phyloP scores from a whole-genome alignment of 2,113 vertebrate species.

The Neopipo cinnamomea region DNA sequence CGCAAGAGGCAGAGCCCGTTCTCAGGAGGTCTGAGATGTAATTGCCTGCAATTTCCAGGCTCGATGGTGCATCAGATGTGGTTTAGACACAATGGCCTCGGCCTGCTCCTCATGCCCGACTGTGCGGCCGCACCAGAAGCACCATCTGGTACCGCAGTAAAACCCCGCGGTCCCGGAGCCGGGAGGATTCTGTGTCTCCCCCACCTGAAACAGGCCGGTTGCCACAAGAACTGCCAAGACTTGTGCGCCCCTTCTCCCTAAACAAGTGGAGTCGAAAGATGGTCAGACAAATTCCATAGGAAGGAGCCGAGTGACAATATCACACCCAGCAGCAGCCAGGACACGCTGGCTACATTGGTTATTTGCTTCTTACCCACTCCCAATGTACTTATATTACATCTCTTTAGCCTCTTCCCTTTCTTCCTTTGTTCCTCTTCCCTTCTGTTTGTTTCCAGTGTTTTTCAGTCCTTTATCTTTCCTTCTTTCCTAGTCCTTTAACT shows the following conservation, averaged over 20 bases:
- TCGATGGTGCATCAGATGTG: rapidly evolving
- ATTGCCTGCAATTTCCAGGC: neutral
- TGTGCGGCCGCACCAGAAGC: neutral
- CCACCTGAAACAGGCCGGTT: neutral
- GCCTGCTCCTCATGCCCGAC: neutral
- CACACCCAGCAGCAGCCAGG: neutral
- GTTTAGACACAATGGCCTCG: rapidly evolving
- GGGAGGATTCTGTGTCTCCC: neutral
- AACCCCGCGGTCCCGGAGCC: too few relatives aligned
- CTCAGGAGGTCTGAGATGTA: neutral
- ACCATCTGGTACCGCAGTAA: neutral
- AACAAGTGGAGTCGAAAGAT: rapidly evolving
- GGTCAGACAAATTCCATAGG: too few relatives aligned
- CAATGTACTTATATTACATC: rapidly evolving
- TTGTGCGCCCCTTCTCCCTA: rapidly evolving
- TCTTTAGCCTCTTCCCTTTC: neutral
- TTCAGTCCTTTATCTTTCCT: neutral
- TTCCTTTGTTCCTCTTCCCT: neutral
- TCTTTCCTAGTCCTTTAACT: neutral
- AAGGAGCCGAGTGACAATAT: neutral
- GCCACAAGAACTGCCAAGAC: neutral
- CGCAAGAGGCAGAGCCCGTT: neutral
- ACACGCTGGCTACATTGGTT: rapidly evolving
- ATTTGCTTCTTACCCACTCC: neutral
- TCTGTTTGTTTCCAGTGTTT: neutral